A percentile compares a stretch with the other conserved stretches of the same genome.
phyloP scores from a whole-genome alignment of 2,888 invertebrate genomes.

The Hemithea aestivaria region DNA sequence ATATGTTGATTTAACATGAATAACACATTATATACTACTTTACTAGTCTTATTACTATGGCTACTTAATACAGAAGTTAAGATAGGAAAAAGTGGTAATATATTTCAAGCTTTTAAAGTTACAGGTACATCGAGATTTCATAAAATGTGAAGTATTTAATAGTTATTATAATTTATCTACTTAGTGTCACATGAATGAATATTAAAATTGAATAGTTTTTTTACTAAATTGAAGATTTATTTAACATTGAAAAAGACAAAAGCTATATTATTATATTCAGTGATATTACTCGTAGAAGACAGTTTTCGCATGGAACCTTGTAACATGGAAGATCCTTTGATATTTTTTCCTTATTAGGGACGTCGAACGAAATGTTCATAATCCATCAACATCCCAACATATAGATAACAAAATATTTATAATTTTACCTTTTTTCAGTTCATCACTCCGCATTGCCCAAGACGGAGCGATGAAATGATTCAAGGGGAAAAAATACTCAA shows the following conservation, averaged over 20 bases:
- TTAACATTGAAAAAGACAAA: too few species aligned
- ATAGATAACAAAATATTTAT: too few species aligned
- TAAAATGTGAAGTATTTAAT: too few species aligned
- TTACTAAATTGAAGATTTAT: too few species aligned
- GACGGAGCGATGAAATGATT: constrained; percentile 67
- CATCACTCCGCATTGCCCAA: constrained; percentile 77
- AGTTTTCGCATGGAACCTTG: constrained; percentile 30
- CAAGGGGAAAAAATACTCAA: neutral
- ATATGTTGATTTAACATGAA: constrained; percentile 7
- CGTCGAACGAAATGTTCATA: too few species aligned
- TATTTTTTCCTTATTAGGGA: constrained; percentile 16
- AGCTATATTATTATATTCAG: too few species aligned
- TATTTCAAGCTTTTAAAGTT: too few species aligned
- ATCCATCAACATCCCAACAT: too few species aligned
- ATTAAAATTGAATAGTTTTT: too few species aligned
- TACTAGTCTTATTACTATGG: constrained; percentile 4
- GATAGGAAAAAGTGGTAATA: constrained; percentile 19
- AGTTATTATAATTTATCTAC: too few species aligned
- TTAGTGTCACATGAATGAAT: too few species aligned
- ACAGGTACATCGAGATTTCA: too few species aligned
- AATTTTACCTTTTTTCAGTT: constrained; percentile 46
- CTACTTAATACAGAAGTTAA: constrained; percentile 1
- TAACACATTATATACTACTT: constrained; percentile 3
- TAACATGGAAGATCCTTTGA: constrained; percentile 36
- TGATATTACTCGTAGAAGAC: constrained; percentile 13